Evolutionary conservation across 2,888 invertebrate genomes (phyloP).

Genomic region (Nephrocerus scutellatus): DNA sequence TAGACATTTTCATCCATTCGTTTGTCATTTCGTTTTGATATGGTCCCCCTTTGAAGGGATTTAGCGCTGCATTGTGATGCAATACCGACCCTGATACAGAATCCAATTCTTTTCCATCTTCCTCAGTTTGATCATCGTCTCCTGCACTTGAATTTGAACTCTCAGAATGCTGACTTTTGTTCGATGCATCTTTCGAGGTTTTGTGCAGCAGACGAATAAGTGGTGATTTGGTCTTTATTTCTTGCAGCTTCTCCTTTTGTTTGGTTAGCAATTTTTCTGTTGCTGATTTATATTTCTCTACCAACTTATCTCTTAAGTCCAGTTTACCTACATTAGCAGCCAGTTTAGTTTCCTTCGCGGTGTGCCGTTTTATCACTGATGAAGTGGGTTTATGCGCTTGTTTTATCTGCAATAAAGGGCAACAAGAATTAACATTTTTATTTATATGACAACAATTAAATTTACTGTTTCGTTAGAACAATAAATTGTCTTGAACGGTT

Average conservation of each 20-base stretch:
- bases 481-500: too few species aligned
- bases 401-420: too few species aligned
- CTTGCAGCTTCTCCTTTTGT: conserved; percentile 39
- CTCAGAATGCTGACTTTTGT: conserved; percentile 23
- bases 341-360: too few species aligned
- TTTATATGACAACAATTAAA: too few species aligned
- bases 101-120: conserved; percentile 9
- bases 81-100: too few species aligned
- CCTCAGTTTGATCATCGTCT: conserved; percentile 33
- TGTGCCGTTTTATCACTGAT: too few species aligned
- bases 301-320: conserved; percentile 40
- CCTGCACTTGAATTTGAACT: conserved; percentile 28
- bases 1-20: conserved; percentile 44
- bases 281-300: conserved; percentile 45
- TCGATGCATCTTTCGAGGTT: conserved; percentile 23
- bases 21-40: conserved; percentile 36
- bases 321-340: too few species aligned
- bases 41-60: conserved; percentile 42
- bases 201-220: conserved; percentile 35
- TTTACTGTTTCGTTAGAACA: too few species aligned
- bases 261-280: conserved; percentile 44
- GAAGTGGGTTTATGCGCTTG: too few species aligned
- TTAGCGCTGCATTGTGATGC: conserved; percentile 26
- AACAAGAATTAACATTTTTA: too few species aligned
- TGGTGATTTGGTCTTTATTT: conserved; percentile 40